Evolutionary conservation across 1,140 invertebrate species (phyloP).

Genomic region (Schlechtendalia chinensis): DNA sequence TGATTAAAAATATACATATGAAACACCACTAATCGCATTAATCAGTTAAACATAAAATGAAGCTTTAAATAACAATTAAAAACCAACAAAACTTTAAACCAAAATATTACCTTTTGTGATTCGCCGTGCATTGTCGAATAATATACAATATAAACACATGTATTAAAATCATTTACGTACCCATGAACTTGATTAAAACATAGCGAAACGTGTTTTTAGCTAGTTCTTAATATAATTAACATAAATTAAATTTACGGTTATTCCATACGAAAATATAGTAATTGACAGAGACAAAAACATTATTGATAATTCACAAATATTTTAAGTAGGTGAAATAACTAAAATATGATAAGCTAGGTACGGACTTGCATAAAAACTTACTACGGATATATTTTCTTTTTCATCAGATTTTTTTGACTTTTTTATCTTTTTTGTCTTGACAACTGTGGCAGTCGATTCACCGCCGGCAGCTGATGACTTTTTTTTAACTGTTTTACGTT

Average conservation of each 20-base stretch:
- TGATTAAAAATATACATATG: background rate
- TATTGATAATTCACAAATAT: background rate
- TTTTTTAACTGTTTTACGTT: slow-evolving; percentile 34
- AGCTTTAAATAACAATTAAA: background rate
- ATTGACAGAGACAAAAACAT: background rate
- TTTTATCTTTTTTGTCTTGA: slow-evolving; percentile 54
- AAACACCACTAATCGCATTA: background rate
- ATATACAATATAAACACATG: background rate
- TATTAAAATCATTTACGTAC: background rate
- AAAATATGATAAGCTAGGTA: background rate
- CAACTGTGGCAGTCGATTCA: slow-evolving; percentile 43
- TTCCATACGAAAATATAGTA: background rate
- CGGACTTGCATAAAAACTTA: slow-evolving; percentile 51
- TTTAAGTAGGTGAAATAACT: background rate
- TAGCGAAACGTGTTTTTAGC: background rate
- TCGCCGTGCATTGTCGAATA: background rate
- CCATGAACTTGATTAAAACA: background rate
- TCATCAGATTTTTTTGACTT: slow-evolving; percentile 54
- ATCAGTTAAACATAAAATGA: background rate
- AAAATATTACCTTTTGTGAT: background rate
- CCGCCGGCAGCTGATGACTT: slow-evolving; percentile 16
- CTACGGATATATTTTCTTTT: slow-evolving; percentile 55
- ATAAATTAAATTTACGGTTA: background rate
- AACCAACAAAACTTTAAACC: background rate
- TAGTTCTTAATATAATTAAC: background rate